phyloP scores from a whole-genome alignment of 2,797 vertebrate genomes.

The Potorous gilbertii region DNA sequence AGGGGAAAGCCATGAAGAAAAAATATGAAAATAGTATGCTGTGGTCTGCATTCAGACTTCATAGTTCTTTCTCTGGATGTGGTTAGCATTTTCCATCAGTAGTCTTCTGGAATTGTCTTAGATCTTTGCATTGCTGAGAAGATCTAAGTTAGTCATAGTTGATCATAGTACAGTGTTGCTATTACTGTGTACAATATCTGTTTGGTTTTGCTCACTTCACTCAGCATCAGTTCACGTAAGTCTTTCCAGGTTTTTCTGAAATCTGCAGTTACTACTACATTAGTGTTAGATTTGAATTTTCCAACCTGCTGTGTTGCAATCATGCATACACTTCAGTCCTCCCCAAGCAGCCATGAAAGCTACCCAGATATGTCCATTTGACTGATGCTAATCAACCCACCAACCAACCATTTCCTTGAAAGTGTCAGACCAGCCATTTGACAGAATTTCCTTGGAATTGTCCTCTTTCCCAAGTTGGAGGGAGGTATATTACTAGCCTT shows the following conservation, averaged over 20 bases:
- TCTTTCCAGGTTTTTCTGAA: neutral
- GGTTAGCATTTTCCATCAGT: neutral
- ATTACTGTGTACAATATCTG: neutral
- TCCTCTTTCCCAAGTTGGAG: neutral
- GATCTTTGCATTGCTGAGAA: neutral
- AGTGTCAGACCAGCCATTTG: neutral
- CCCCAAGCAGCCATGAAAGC: neutral
- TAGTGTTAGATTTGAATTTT: neutral
- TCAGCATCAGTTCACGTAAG: neutral
- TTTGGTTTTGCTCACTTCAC: neutral
- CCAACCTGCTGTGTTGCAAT: neutral
- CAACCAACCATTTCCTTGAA: neutral
- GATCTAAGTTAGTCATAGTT: neutral
- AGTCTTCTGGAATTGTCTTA: neutral
- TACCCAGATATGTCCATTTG: neutral
- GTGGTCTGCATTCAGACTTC: neutral
- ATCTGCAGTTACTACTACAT: neutral
- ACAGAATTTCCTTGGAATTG: neutral
- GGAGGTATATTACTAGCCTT: neutral
- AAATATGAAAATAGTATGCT: neutral
- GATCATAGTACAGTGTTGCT: neutral
- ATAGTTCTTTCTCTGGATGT: neutral
- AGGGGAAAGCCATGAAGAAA: neutral
- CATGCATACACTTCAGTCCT: neutral
- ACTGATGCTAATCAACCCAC: neutral